Evolutionary conservation across 2,888 invertebrate genomes (phyloP).

Genomic region (Cecidostiba fungosa): DNA sequence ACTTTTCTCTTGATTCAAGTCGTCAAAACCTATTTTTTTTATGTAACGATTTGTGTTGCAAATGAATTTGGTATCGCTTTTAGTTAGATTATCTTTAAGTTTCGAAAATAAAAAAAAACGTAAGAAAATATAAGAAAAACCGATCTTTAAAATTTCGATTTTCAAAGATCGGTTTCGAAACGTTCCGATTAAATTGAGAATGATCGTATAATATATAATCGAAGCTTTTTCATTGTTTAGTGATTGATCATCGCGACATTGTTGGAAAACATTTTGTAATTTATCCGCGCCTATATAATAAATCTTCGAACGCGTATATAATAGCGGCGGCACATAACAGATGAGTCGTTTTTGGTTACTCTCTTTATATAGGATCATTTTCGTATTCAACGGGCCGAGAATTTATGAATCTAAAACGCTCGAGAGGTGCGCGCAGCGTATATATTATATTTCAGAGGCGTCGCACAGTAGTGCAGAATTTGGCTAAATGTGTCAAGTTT

Average conservation of each 20-base stretch:
- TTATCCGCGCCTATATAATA: slow-evolving; percentile 30
- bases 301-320: slow-evolving; percentile 16
- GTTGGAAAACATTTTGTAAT: slow-evolving; percentile 43
- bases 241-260: slow-evolving; percentile 42
- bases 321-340: slow-evolving; percentile 2
- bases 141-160: too few species aligned
- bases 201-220: slow-evolving; percentile 32
- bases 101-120: too few species aligned
- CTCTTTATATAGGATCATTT: slow-evolving; percentile 26
- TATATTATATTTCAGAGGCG: slow-evolving; percentile 21
- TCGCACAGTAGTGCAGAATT: slow-evolving; percentile 23
- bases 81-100: too few species aligned
- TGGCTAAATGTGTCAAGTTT: neutral
- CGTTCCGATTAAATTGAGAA: slow-evolving; percentile 12
- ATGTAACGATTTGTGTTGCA: too few species aligned
- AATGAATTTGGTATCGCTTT: too few species aligned
- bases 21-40: too few species aligned
- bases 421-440: neutral
- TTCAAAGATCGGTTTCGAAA: too few species aligned
- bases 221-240: neutral
- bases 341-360: slow-evolving; percentile 34
- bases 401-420: slow-evolving; percentile 43
- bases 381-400: slow-evolving; percentile 23
- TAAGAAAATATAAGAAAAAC: too few species aligned
- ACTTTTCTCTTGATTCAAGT: too few species aligned